phyloP scores from a whole-genome alignment of 2,888 invertebrate genomes.

The Apotomis capreana region DNA sequence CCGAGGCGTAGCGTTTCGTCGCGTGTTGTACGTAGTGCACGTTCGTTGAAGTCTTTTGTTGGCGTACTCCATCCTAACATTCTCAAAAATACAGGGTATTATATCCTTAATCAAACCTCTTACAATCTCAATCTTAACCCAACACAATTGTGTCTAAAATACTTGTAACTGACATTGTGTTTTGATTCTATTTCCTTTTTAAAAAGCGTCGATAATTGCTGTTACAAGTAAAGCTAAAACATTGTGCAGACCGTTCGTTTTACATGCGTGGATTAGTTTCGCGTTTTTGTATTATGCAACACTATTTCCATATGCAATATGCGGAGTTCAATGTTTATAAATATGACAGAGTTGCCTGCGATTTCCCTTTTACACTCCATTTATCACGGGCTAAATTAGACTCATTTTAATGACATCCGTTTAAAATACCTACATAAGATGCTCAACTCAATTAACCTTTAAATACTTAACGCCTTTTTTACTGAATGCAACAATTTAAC shows the following conservation, averaged over 20 bases:
- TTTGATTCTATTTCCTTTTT: constrained; percentile 18
- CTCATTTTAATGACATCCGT: too few relatives aligned
- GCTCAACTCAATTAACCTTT: too few relatives aligned
- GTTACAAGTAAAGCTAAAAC: constrained; percentile 33
- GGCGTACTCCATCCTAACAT: constrained; percentile 44
- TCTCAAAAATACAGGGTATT: constrained; percentile 33
- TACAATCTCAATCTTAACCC: constrained; percentile 13
- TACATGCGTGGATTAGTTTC: constrained; percentile 36
- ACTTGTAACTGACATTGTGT: not conserved
- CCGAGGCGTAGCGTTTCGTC: constrained; percentile 48
- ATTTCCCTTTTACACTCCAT: not conserved
- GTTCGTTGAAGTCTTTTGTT: constrained; percentile 72
- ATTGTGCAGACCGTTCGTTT: constrained; percentile 25
- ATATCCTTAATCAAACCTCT: constrained; percentile 8
- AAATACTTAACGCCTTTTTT: too few relatives aligned
- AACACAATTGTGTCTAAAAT: constrained; percentile 7
- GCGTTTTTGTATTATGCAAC: constrained; percentile 26
- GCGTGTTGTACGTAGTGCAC: constrained; percentile 47
- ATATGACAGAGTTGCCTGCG: not conserved
- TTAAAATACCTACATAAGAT: too few relatives aligned
- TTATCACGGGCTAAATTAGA: too few relatives aligned
- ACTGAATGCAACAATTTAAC: too few relatives aligned
- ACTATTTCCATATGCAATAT: constrained; percentile 8
- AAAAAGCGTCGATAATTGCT: constrained; percentile 26
- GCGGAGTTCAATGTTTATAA: not conserved